These are phyloP conservation scores for Leucopternis melanops DNA, from an alignment of 2,113 vertebrate genomes.

Conservation along the genomic window DNA sequence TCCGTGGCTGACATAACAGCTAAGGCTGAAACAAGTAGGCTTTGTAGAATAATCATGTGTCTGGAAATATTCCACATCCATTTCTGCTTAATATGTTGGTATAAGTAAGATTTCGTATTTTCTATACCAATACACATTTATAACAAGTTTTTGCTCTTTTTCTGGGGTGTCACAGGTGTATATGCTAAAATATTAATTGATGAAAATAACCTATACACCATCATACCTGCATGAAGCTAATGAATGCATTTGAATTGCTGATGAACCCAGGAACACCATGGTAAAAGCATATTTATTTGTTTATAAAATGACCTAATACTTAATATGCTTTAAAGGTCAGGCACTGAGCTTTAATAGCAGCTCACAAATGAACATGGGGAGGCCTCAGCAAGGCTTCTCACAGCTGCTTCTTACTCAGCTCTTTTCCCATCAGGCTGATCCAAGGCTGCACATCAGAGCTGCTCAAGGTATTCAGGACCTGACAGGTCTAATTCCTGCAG, in stretches of 20 bases:
- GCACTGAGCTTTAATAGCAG: neutral
- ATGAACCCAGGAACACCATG: neutral
- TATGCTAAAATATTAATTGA: neutral
- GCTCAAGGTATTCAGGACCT: neutral
- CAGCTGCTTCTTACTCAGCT: rapidly evolving
- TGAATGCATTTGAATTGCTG: neutral
- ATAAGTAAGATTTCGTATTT: neutral
- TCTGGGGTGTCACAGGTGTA: neutral
- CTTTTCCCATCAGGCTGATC: neutral
- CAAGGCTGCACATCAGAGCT: neutral
- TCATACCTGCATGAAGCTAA: neutral
- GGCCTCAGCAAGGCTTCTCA: neutral
- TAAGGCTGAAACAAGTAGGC: neutral
- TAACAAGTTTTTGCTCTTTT: neutral
- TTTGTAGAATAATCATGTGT: neutral
- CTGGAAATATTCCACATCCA: neutral
- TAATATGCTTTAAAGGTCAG: neutral
- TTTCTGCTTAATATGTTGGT: neutral
- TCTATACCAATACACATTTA: neutral
- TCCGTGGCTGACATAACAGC: neutral
- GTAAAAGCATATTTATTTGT: neutral
- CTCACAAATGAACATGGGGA: neutral
- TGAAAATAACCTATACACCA: neutral
- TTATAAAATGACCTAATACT: neutral
- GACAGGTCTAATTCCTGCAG: neutral